A percentile compares a stretch with the other conserved stretches of the same genome.
Conservation (phyloP, 2,888 invertebrate genomes). For the Lobophora halterata region DNA sequence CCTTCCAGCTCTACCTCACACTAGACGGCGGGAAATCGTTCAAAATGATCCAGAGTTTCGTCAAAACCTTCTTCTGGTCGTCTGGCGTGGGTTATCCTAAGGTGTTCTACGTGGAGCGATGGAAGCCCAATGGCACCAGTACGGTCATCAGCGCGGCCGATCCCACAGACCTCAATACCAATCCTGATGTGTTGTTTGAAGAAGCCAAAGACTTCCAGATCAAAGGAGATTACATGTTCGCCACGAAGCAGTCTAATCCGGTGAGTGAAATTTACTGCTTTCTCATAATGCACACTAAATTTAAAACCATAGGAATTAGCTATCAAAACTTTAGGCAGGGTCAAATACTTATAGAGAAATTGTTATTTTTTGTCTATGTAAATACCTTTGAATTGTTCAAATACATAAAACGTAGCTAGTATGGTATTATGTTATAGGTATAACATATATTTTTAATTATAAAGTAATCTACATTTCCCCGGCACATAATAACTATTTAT, state of each 20-base stretch:
- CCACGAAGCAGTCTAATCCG: conserved; percentile 83
- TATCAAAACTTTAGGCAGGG: too few relatives aligned
- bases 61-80: conserved; percentile 90
- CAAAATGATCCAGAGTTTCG: conserved; percentile 84
- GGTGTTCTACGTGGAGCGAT: conserved; percentile 85
- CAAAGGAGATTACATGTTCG: conserved; percentile 92
- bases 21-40: conserved; percentile 88
- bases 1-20: conserved; percentile 86
- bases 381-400: too few relatives aligned
- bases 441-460: too few relatives aligned
- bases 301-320: too few relatives aligned
- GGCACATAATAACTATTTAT: too few relatives aligned
- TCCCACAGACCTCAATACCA: conserved; percentile 74
- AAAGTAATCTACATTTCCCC: too few relatives aligned
- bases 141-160: conserved; percentile 85
- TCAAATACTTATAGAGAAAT: too few relatives aligned
- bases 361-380: too few relatives aligned
- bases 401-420: too few relatives aligned
- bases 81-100: conserved; percentile 69
- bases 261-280: conserved; percentile 68
- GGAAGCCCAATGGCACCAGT: conserved; percentile 82
- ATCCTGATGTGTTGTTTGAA: conserved; percentile 78
- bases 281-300: too few relatives aligned
- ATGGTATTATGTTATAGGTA: too few relatives aligned
- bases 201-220: conserved; percentile 91